Percentiles rank a stretch among this genome's conserved stretches.
These are phyloP conservation scores for Megaceryle maxima DNA, from an alignment of 2,113 vertebrate genomes.

Conservation along the genomic window DNA sequence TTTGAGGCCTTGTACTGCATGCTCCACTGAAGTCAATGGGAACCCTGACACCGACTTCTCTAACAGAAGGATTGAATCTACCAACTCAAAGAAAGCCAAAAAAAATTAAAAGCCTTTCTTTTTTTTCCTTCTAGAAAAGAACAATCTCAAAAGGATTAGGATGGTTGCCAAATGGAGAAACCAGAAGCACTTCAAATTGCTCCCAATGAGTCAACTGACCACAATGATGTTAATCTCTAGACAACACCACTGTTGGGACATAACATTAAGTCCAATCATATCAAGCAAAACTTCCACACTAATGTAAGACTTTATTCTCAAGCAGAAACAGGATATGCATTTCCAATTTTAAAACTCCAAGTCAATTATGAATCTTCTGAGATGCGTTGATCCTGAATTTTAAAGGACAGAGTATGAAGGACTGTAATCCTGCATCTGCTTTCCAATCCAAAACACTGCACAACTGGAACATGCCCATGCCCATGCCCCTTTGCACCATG, in stretches of 20 bases:
- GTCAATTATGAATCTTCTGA: background rate
- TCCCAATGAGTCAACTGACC: background rate
- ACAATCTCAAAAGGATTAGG: background rate
- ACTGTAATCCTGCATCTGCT: background rate
- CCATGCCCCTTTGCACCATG: background rate
- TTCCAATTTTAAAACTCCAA: background rate
- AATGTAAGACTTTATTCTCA: background rate
- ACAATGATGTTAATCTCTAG: background rate
- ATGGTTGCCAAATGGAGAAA: background rate
- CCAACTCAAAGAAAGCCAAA: background rate
- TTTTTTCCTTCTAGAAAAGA: background rate
- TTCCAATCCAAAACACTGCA: background rate
- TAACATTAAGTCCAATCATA: background rate
- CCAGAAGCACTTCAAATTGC: background rate
- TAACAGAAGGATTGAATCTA: background rate
- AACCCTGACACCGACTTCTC: background rate
- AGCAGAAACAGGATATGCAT: background rate
- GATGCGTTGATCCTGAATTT: background rate
- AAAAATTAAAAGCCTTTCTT: background rate
- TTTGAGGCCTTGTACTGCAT: background rate
- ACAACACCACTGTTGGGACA: background rate
- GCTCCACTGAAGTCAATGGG: background rate
- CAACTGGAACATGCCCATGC: background rate
- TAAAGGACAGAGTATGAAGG: background rate
- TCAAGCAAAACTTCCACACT: background rate